Percentiles rank a stretch among this genome's conserved stretches.
Evolutionary conservation across 2,888 invertebrate genomes (phyloP).

Genomic region (Diloba caeruleocephala): DNA sequence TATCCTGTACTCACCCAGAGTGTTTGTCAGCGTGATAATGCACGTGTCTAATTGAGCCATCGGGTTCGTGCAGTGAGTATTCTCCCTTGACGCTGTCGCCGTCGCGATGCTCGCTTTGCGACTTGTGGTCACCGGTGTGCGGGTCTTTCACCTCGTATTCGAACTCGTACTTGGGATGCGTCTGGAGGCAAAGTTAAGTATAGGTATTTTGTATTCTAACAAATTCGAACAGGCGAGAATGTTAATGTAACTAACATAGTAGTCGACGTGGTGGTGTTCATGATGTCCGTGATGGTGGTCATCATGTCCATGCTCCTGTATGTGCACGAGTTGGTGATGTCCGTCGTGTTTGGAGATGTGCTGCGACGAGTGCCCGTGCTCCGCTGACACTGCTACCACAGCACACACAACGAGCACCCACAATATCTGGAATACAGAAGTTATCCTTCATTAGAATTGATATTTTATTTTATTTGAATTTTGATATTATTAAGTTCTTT

Average conservation of each 20-base stretch:
- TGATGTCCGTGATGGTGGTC: conserved; percentile 13
- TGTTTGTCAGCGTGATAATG: conserved; percentile 80
- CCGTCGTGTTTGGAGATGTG: conserved; percentile 61
- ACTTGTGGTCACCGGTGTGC: conserved; percentile 86
- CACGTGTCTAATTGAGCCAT: conserved; percentile 84
- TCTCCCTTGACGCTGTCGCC: conserved; percentile 78
- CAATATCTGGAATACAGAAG: conserved; percentile 40
- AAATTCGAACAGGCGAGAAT: no score
- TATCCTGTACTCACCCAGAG: conserved; percentile 28
- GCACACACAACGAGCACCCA: conserved; percentile 17
- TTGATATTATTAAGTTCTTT: no score
- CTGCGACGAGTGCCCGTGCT: conserved; percentile 74
- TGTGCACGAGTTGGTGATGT: conserved; percentile 43
- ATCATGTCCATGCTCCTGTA: conserved; percentile 30
- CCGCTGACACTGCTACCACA: conserved; percentile 57
- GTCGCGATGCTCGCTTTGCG: conserved; percentile 82
- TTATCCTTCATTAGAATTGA: no score
- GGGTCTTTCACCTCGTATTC: conserved; percentile 86
- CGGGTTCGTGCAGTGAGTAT: conserved; percentile 79
- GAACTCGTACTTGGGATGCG: conserved; percentile 86
- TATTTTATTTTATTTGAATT: no score
- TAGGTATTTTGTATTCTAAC: no score
- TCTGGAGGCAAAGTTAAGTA: conserved; percentile 42
- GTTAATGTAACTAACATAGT: no score
- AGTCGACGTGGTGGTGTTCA: no score